Evolutionary conservation across 2,113 vertebrate genomes (phyloP).

Genomic region (Tricholaema leucomelas): DNA sequence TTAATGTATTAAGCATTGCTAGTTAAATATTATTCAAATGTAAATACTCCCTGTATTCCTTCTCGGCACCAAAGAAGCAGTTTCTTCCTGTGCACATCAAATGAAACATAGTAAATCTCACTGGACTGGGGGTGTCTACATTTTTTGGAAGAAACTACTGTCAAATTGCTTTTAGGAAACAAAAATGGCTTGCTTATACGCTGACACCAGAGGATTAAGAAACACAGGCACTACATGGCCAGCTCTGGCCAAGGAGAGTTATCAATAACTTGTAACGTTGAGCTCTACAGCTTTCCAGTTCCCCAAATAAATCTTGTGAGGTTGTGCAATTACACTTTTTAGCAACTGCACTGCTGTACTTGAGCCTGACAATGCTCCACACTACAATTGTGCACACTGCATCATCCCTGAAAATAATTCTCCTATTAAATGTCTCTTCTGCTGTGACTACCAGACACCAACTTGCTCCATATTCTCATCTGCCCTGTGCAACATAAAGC

Average conservation of each 20-base stretch:
- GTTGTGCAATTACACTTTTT: neutral
- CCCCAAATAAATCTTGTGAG: neutral
- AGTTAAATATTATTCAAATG: slow-evolving; percentile 67
- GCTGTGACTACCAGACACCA: neutral
- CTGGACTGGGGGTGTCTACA: neutral
- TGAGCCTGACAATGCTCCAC: neutral
- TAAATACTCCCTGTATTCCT: slow-evolving; percentile 32
- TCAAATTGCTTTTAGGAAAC: neutral
- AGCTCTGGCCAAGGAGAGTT: neutral
- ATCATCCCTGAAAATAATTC: neutral
- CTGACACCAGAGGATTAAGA: neutral
- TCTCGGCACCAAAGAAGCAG: slow-evolving; percentile 5
- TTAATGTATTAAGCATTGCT: slow-evolving; percentile 61
- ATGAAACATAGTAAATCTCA: neutral
- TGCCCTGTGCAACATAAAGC: neutral
- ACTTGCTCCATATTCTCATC: neutral
- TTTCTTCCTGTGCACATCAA: slow-evolving; percentile 1
- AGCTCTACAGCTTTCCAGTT: neutral
- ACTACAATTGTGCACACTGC: neutral
- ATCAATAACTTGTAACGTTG: neutral
- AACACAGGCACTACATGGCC: neutral
- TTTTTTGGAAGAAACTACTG: neutral
- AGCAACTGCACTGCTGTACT: neutral
- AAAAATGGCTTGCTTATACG: neutral
- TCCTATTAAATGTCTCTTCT: neutral